Conservation (phyloP, 2,113 vertebrate genomes). For the Pteruthius melanotis region DNA sequence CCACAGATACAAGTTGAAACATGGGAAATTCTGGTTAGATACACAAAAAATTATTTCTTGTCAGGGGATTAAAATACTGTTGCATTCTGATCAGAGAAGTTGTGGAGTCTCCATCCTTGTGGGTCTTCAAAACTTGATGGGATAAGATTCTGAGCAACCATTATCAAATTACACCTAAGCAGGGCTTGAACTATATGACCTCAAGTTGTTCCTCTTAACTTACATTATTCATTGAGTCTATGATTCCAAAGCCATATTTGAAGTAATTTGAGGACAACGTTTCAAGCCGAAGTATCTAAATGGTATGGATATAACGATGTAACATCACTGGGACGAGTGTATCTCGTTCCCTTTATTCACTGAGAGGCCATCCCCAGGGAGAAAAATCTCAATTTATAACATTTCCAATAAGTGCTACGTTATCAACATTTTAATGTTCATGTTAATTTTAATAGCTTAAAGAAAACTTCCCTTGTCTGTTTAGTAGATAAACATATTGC, state of each 20-base stretch:
- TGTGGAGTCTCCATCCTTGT: not conserved
- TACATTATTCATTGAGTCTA: not conserved
- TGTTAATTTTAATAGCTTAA: not conserved
- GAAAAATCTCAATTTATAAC: not conserved
- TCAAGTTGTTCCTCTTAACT: not conserved
- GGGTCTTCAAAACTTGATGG: not conserved
- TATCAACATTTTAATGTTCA: not conserved
- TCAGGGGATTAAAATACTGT: not conserved
- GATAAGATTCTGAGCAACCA: not conserved
- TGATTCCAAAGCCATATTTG: not conserved
- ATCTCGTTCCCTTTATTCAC: not conserved
- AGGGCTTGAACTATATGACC: not conserved
- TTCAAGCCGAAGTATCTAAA: not conserved
- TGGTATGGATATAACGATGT: not conserved
- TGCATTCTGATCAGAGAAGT: not conserved
- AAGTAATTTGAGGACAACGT: not conserved
- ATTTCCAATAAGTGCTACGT: not conserved
- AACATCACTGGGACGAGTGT: no score
- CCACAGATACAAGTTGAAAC: not conserved
- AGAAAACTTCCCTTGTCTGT: not conserved
- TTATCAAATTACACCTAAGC: not conserved
- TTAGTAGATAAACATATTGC: not conserved
- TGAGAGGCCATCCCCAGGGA: not conserved
- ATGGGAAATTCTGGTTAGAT: not conserved
- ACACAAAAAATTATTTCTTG: not conserved